phyloP scores from a whole-genome alignment of 2,113 vertebrate species.

The Podarcis muralis region DNA sequence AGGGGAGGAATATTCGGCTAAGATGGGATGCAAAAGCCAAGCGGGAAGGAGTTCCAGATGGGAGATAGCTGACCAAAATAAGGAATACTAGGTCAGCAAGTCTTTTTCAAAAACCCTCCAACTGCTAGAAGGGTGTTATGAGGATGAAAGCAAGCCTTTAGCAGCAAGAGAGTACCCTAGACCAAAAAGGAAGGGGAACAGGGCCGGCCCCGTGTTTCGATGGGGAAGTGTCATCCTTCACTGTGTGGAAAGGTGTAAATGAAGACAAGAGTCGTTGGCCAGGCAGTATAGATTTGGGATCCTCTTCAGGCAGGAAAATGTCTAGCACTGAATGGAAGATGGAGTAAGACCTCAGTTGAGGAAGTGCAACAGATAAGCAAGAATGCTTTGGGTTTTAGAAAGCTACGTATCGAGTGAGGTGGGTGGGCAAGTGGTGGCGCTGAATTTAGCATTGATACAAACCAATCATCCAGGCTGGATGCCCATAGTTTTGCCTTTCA shows the following conservation, averaged over 20 bases:
- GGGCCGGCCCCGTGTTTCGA: too few species aligned
- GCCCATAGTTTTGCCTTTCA: background rate
- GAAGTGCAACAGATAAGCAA: background rate
- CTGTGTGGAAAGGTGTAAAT: too few species aligned
- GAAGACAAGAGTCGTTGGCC: too few species aligned
- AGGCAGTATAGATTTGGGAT: background rate
- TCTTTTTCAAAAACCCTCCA: too few species aligned
- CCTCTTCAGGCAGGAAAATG: background rate
- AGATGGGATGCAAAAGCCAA: background rate
- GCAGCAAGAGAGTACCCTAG: too few species aligned
- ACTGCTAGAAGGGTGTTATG: background rate
- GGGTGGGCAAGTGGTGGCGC: background rate
- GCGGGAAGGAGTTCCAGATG: background rate
- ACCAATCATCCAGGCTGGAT: background rate
- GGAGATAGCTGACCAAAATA: background rate
- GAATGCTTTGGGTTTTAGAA: background rate
- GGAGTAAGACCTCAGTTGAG: background rate
- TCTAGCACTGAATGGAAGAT: background rate
- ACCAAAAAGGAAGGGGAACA: background rate
- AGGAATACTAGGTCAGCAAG: too few species aligned
- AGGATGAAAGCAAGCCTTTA: background rate
- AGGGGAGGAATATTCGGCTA: background rate
- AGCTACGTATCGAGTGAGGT: background rate
- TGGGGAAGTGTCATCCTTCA: too few species aligned
- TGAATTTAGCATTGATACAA: background rate